Percentiles rank a stretch among this genome's conserved stretches.
Conservation (phyloP, 30 jellyfish, hydroid and myxozoan species). For the Rhopilema esculentum region DNA sequence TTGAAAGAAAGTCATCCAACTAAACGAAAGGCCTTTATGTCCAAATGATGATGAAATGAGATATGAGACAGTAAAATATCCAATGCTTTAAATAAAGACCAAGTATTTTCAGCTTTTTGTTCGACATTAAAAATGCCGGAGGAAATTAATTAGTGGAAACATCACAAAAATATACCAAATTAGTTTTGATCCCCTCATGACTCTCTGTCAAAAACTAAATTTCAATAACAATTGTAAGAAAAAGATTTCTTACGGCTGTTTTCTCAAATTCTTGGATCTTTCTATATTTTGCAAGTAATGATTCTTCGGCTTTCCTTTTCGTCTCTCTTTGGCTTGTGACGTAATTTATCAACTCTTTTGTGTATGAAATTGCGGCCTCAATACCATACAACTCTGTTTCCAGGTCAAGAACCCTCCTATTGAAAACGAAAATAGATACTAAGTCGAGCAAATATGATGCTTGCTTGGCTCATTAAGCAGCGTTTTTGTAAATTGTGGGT, state of each 20-base stretch:
- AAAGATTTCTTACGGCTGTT: slow-evolving; percentile 27
- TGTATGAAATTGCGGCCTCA: slow-evolving; percentile 49
- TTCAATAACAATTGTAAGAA: background rate
- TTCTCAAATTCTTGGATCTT: slow-evolving; percentile 62
- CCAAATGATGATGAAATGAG: no score
- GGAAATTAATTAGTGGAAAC: no score
- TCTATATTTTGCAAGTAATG: slow-evolving; percentile 35
- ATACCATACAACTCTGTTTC: slow-evolving; percentile 67
- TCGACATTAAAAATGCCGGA: no score
- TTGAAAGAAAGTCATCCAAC: no score
- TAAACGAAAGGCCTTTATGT: no score
- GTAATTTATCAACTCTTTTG: slow-evolving; percentile 35
- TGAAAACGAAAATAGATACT: background rate
- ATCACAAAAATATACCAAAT: no score
- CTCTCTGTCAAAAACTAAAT: no score
- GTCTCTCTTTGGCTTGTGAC: slow-evolving; percentile 24
- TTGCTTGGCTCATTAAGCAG: background rate
- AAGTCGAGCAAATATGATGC: background rate
- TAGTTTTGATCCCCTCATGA: no score
- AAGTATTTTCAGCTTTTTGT: no score
- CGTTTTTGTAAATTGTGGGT: background rate
- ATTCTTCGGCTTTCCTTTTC: slow-evolving; percentile 39
- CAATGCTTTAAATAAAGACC: no score
- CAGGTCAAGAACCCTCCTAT: slow-evolving; percentile 40
- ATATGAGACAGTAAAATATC: no score